These are phyloP conservation scores for Nomada ruficornis DNA, from an alignment of 2,888 invertebrate genomes.

Conservation along the genomic window DNA sequence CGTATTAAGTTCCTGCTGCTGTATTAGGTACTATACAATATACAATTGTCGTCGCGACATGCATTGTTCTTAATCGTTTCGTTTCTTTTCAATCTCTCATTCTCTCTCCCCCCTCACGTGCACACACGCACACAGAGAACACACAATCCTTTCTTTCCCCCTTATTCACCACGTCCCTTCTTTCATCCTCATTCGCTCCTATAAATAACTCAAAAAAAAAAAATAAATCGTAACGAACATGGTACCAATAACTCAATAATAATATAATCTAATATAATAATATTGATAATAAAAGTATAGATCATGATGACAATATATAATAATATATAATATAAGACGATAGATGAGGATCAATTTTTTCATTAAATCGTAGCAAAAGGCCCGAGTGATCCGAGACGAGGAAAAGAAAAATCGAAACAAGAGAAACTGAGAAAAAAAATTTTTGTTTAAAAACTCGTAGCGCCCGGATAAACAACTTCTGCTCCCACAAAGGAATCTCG, in stretches of 20 bases:
- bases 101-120: conserved; percentile 20
- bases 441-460: too few relatives aligned
- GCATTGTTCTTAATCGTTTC: conserved; percentile 35
- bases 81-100: conserved; percentile 6
- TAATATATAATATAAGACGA: conserved; percentile 31
- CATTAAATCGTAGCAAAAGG: conserved; percentile 46
- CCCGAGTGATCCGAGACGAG: conserved; percentile 28
- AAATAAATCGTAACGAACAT: conserved; percentile 54
- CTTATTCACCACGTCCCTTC: conserved; percentile 3
- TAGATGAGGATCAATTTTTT: conserved; percentile 32
- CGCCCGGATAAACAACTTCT: neutral
- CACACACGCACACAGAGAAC: conserved; percentile 11
- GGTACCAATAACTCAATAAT: conserved; percentile 62
- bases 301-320: conserved; percentile 52
- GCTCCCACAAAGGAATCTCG: neutral
- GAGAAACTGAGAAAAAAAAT: conserved; percentile 24
- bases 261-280: conserved; percentile 55
- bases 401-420: conserved; percentile 9
- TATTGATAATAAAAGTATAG: conserved; percentile 44
- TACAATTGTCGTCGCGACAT: conserved; percentile 59
- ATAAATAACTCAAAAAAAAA: conserved; percentile 61
- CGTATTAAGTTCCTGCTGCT: conserved; percentile 42
- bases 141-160: neutral
- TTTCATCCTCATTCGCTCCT: conserved; percentile 42
- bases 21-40: conserved; percentile 60